These are phyloP conservation scores for Drosophila kokeensis DNA, from an alignment of 2,888 invertebrate genomes.

Conservation along the genomic window DNA sequence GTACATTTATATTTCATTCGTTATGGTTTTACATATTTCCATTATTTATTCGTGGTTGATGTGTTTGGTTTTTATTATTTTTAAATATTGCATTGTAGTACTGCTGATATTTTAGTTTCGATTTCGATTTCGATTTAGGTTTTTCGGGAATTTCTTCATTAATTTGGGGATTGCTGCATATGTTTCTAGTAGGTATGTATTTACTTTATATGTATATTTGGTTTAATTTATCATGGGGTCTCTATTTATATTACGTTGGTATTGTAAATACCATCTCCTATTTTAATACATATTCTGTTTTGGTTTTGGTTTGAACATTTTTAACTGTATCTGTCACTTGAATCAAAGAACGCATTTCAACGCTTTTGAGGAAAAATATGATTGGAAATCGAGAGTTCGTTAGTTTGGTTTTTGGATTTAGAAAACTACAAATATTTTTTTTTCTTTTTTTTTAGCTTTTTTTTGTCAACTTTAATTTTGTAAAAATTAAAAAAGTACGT, in stretches of 20 bases:
- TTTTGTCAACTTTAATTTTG: conserved; percentile 75
- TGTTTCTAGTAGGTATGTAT: conserved; percentile 46
- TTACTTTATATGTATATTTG: conserved; percentile 33
- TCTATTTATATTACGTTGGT: conserved; percentile 44
- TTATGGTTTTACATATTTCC: conserved; percentile 69
- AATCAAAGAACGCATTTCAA: conserved; percentile 52
- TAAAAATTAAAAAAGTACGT: conserved; percentile 80
- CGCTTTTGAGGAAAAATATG: conserved; percentile 64
- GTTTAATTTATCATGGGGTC: conserved; percentile 34
- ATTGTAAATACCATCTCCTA: conserved; percentile 36
- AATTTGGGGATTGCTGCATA: conserved; percentile 35
- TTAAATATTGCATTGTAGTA: conserved; percentile 69
- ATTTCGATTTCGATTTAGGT: conserved; percentile 30
- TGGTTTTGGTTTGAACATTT: conserved; percentile 55
- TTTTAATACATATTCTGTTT: conserved; percentile 28
- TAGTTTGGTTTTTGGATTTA: conserved; percentile 58
- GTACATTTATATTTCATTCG: conserved; percentile 69
- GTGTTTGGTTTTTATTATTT: conserved; percentile 39
- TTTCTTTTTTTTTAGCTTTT: conserved; percentile 24
- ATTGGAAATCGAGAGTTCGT: conserved; percentile 61
- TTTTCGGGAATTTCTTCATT: conserved; percentile 20
- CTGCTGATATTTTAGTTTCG: conserved; percentile 68
- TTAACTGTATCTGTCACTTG: conserved; percentile 52
- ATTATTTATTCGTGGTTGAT: conserved; percentile 60
- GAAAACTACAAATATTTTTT: conserved; percentile 75